Percentiles rank a stretch among this genome's conserved stretches.
Evolutionary conservation across 2,113 vertebrate species (phyloP).

Genomic region (Sturnira hondurensis): DNA sequence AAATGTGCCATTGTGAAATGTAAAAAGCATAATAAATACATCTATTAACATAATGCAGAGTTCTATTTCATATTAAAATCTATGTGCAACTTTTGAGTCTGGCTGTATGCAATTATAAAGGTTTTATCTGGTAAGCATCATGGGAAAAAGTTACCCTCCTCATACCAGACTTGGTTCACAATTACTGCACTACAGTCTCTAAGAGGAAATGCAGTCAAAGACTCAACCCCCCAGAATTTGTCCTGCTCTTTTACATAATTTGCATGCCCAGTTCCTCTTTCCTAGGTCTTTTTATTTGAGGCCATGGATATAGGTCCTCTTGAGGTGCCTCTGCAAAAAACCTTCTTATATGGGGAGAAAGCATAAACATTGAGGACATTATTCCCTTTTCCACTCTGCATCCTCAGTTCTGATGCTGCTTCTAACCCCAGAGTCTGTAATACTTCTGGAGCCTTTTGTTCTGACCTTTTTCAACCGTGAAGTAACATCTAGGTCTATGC

Average conservation of each 20-base stretch:
- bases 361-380: not conserved
- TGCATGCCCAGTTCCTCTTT: not conserved
- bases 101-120: not conserved
- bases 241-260: not conserved
- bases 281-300: not conserved
- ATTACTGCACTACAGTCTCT: not conserved
- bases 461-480: not conserved
- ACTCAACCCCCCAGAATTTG: not conserved
- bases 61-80: not conserved
- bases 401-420: not conserved
- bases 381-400: not conserved
- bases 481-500: too few species aligned
- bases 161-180: not conserved
- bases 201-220: not conserved
- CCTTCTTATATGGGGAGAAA: fast-evolving
- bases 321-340: not conserved
- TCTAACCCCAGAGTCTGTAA: not conserved
- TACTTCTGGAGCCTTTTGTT: not conserved
- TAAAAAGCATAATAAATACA: not conserved
- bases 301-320: not conserved
- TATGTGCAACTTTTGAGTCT: not conserved
- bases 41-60: not conserved
- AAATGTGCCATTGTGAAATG: not conserved
- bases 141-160: not conserved
- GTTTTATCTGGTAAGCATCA: not conserved